Conservation (phyloP, 30 jellyfish, hydroid and myxozoan genomes). For the Hydra vulgaris region DNA sequence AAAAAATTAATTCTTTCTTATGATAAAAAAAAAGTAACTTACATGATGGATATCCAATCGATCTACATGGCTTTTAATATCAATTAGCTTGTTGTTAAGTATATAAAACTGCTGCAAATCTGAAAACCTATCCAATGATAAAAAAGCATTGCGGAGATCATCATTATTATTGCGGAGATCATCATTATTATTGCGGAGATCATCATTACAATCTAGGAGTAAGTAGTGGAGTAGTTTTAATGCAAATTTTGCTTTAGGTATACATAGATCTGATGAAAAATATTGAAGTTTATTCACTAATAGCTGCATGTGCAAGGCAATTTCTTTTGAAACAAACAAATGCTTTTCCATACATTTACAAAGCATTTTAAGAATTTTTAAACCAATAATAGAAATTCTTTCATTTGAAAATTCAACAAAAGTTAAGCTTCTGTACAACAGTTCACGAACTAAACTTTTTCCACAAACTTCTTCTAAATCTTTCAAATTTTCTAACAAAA, state of each 20-base stretch:
- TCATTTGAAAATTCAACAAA: conserved; percentile 1
- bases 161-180: background rate
- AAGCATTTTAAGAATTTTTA: background rate
- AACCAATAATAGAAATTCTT: background rate
- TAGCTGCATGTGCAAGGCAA: background rate
- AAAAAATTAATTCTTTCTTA: no score
- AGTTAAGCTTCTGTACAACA: background rate
- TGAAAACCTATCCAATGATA: background rate
- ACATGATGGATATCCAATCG: background rate
- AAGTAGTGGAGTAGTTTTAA: background rate
- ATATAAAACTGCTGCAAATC: background rate
- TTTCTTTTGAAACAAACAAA: background rate
- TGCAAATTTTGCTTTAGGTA: background rate
- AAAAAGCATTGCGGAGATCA: background rate
- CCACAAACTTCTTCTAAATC: conserved; percentile 5
- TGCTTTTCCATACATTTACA: background rate
- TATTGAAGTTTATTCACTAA: background rate
- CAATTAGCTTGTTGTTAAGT: background rate
- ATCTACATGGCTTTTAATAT: background rate
- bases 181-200: background rate
- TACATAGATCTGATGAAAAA: background rate
- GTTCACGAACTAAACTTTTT: background rate
- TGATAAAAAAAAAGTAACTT: background rate
- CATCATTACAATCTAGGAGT: background rate
- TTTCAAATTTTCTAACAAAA: background rate